Evolutionary conservation across 2,888 invertebrate genomes (phyloP), one percentile per base, ranked within the genome.

Genomic region (Phrixothrix hirtus): DNA sequence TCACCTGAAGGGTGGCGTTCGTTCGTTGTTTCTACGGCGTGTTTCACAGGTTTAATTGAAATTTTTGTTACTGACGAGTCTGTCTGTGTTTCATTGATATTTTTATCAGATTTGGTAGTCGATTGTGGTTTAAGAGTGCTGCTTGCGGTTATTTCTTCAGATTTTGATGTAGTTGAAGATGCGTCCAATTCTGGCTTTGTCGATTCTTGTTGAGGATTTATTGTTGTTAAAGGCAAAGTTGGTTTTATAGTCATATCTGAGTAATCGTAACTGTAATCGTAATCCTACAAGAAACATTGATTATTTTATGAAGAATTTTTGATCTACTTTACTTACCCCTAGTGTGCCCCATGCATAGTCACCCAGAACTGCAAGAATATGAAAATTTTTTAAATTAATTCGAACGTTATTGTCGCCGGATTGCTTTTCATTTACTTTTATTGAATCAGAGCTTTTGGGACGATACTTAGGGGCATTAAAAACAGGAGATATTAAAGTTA

Each of bases 371-470:
- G 87, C 88, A 63, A 90, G 80, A 63, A 91, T 82, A 66, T 87
- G 83, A 57, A 91, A 79, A 74, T 90, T 87, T 76, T 89, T 90
- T 58, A 91, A 77, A 73, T 87, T 87, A 57, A 92, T 79, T 69
- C 88, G 88, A 59, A 92, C 84, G 74, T 92, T 92, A 61, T 87
- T 80, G 62, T 88, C 85, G 12, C 91, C 91, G 2, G 82, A 83
- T 76, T 92, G 91, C 32, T 86, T 82, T 73, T 91, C 89, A 73
- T 91, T 89, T 73, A 77, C 81, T 46, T 67, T 72, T 32, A 67
- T 65, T 4, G 68, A 44, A 7, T 68, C 63, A 25, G 36, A 41
- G 1, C 26, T 26, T 21, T 27, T 31, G n/a, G 36, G 9, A 42
- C 44, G 48, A 12, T n/a, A 45, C 34, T 46, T 46, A n/a, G 60